These are phyloP conservation scores for Notarius lentiginosus DNA, from an alignment of 2,113 vertebrate species.

Conservation along the genomic window DNA sequence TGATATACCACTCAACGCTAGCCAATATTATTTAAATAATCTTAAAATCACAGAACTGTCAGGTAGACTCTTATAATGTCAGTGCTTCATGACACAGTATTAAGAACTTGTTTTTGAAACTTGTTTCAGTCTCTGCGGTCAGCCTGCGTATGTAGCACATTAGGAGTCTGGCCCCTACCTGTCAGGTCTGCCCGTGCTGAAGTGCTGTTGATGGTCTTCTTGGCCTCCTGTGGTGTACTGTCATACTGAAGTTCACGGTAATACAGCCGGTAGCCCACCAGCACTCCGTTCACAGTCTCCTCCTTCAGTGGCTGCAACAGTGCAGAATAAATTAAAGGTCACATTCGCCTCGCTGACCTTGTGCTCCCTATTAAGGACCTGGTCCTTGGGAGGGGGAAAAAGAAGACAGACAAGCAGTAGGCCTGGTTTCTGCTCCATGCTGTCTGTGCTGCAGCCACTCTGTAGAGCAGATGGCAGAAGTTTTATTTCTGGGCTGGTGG, in stretches of 20 bases:
- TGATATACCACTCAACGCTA: too few relatives aligned
- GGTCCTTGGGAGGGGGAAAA: constrained; percentile 6
- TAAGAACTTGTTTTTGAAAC: neutral
- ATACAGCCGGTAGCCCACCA: constrained; percentile 90
- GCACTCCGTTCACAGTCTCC: constrained; percentile 83
- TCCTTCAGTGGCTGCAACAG: constrained; percentile 78
- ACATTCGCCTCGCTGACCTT: constrained; percentile 34
- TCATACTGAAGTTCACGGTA: constrained; percentile 86
- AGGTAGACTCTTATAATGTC: neutral
- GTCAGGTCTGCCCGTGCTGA: constrained; percentile 74
- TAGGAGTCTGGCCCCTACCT: constrained; percentile 63
- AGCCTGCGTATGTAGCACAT: neutral
- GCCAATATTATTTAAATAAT: too few relatives aligned
- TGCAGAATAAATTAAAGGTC: constrained; percentile 54
- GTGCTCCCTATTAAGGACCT: constrained; percentile 48
- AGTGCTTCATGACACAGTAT: neutral
- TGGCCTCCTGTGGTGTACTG: constrained; percentile 63
- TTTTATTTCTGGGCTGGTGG: constrained; percentile 48
- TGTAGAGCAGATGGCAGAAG: constrained; percentile 45
- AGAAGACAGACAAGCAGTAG: constrained; percentile 17
- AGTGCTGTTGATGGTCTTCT: constrained; percentile 70
- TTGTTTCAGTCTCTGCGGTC: neutral
- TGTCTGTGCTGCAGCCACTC: neutral
- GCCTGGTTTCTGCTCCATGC: constrained; percentile 2
- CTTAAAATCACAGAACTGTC: neutral